A percentile compares a stretch with the other conserved stretches of the same genome.
Evolutionary conservation across 2,888 invertebrate species (phyloP).

Genomic region (Falcaria lacertinaria): DNA sequence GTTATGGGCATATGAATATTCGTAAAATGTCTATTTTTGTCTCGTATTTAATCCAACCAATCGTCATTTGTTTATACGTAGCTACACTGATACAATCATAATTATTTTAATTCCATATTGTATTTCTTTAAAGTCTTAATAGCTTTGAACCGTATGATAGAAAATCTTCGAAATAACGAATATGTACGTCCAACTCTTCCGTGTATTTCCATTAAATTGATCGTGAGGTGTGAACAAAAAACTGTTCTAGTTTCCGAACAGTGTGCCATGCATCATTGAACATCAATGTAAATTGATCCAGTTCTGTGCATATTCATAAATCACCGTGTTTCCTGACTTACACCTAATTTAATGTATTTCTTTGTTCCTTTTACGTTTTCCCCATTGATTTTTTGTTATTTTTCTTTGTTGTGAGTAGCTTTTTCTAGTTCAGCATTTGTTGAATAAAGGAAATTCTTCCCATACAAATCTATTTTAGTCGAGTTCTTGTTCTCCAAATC

Average conservation of each 20-base stretch:
- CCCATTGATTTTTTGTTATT: not conserved
- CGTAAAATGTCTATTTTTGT: no score
- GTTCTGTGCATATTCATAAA: not conserved
- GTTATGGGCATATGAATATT: no score
- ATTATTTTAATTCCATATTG: no score
- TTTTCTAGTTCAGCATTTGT: not conserved
- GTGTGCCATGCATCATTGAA: conserved; percentile 26
- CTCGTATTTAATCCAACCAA: no score
- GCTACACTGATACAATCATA: no score
- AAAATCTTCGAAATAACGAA: no score
- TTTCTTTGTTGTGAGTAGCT: conserved; percentile 1
- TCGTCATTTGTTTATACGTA: no score
- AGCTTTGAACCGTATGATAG: no score
- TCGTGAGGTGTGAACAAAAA: conserved; percentile 22
- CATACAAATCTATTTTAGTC: not conserved
- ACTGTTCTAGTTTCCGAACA: conserved; percentile 17
- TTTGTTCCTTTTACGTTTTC: not conserved
- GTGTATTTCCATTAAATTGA: conserved; percentile 15
- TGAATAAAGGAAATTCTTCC: not conserved
- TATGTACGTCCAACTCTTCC: no score
- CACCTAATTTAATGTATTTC: not conserved
- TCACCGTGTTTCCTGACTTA: not conserved
- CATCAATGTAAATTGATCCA: conserved; percentile 7
- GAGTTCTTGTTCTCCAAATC: not conserved
- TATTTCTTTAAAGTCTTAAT: no score